These are phyloP conservation scores for Drosophila mayri DNA, from an alignment of 1,140 invertebrate genomes.

Conservation along the genomic window DNA sequence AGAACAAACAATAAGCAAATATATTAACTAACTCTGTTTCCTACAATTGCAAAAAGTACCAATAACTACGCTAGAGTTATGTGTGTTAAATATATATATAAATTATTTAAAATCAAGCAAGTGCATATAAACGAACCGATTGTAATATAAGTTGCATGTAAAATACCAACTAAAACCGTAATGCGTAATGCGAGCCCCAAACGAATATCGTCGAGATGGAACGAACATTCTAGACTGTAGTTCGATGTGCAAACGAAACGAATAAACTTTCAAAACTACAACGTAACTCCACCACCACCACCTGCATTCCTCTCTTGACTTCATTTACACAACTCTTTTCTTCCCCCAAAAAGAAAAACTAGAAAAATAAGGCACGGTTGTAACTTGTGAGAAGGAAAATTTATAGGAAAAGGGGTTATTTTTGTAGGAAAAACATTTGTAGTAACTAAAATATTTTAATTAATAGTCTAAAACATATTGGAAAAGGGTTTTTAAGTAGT, in stretches of 20 bases:
- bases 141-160: constrained; percentile 80
- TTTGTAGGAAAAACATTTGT: neutral
- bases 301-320: constrained; percentile 8
- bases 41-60: constrained; percentile 79
- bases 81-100: constrained; percentile 74
- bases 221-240: constrained; percentile 79
- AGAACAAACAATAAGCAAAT: constrained; percentile 70
- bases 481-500: neutral
- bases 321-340: constrained; percentile 5
- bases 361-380: neutral
- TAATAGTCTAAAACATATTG: too few species aligned
- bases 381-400: neutral
- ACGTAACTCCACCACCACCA: constrained; percentile 21
- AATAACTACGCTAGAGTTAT: constrained; percentile 79
- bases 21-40: constrained; percentile 78
- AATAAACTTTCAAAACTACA: constrained; percentile 75
- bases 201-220: constrained; percentile 48
- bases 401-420: neutral
- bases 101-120: constrained; percentile 74
- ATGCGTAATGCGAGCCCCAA: constrained; percentile 56
- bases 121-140: constrained; percentile 72
- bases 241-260: constrained; percentile 78
- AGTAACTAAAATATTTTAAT: neutral
- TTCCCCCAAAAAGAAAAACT: neutral
- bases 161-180: constrained; percentile 48